Evolutionary conservation across 2,113 vertebrate genomes (phyloP).

Genomic region (Stictonetta naevosa): DNA sequence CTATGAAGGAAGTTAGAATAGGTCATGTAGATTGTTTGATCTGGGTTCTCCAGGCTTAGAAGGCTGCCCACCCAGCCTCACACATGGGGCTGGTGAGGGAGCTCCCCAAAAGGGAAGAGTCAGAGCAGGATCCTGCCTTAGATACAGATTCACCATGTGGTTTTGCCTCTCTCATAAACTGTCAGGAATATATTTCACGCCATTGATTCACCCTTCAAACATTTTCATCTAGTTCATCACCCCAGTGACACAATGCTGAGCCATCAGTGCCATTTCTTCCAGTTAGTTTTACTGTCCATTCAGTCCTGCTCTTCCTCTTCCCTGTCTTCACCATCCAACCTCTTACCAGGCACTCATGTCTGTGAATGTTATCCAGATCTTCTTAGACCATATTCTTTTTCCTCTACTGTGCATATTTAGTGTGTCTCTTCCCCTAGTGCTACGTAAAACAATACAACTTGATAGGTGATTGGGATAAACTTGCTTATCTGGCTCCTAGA

Average conservation of each 20-base stretch:
- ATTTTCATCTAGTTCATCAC: background rate
- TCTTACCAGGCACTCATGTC: background rate
- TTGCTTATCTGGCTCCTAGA: background rate
- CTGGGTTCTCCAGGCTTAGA: background rate
- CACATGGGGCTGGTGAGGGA: fast-evolving
- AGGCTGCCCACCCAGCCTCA: background rate
- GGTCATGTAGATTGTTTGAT: background rate
- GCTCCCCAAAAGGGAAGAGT: background rate
- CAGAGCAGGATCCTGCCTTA: background rate
- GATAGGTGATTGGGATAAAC: background rate
- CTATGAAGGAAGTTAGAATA: background rate
- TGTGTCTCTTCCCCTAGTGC: background rate
- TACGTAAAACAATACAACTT: background rate
- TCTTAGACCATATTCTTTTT: background rate
- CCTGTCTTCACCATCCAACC: background rate
- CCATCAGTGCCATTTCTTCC: background rate
- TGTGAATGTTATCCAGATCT: background rate
- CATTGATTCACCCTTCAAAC: background rate
- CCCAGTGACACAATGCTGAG: background rate
- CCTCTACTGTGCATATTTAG: background rate
- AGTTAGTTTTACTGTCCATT: background rate
- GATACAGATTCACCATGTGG: background rate
- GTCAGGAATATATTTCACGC: background rate
- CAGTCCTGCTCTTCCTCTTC: background rate
- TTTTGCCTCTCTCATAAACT: background rate